Conservation (phyloP, 1,140 invertebrate species). For the Sitobion miscanthi region DNA sequence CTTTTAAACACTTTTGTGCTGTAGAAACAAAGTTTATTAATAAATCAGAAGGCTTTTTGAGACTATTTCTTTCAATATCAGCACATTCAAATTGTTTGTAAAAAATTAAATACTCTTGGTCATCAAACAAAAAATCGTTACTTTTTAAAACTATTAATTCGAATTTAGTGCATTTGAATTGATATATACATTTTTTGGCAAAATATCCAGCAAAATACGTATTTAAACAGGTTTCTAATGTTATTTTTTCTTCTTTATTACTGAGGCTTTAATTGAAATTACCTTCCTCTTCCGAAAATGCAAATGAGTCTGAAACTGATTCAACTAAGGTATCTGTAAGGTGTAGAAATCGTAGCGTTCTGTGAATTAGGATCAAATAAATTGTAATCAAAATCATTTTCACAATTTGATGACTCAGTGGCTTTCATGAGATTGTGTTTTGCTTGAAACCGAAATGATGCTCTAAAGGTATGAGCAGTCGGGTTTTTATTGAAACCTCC, state of each 20-base stretch:
- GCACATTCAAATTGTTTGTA: neutral
- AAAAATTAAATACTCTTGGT: neutral
- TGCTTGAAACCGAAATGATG: slow-evolving; percentile 6
- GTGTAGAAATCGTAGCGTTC: neutral
- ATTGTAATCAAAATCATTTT: slow-evolving; percentile 20
- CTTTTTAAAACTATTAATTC: no score
- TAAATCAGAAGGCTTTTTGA: slow-evolving; percentile 10
- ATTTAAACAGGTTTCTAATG: neutral
- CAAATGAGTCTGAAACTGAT: neutral
- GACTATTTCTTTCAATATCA: no score
- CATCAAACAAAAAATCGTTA: neutral
- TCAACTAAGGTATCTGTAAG: neutral
- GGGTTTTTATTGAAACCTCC: slow-evolving; percentile 2
- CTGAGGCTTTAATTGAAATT: neutral
- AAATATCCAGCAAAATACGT: no score
- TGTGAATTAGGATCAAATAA: neutral
- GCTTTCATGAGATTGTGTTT: slow-evolving; percentile 25
- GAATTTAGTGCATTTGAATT: no score
- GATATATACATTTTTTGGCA: no score
- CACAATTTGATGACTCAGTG: neutral
- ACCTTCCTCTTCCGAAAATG: neutral
- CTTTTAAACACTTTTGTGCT: no score
- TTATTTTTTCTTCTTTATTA: neutral
- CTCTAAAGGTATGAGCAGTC: neutral
- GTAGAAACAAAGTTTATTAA: slow-evolving; percentile 21